These are phyloP conservation scores for Hetaerina titia DNA, from an alignment of 2,888 invertebrate species.

Conservation along the genomic window DNA sequence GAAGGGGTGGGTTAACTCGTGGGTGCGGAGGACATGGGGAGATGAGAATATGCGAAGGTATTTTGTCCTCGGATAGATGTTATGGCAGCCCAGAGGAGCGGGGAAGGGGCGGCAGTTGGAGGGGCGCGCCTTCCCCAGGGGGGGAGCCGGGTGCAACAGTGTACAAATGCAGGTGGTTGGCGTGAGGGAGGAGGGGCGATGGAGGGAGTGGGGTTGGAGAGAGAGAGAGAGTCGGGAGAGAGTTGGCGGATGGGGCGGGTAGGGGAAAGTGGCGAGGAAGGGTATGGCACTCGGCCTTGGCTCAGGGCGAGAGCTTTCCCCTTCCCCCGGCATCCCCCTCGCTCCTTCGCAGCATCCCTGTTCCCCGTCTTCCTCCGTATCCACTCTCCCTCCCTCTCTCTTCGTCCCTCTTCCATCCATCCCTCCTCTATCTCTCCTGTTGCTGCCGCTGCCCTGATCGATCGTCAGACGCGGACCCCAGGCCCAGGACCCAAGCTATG, in stretches of 20 bases:
- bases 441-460: slow-evolving; percentile 55
- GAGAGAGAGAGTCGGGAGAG: background rate
- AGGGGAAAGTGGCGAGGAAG: background rate
- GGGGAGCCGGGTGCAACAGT: slow-evolving; percentile 53
- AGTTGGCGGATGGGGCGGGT: slow-evolving; percentile 17
- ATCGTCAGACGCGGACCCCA: slow-evolving; percentile 47
- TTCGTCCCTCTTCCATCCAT: background rate
- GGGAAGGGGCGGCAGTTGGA: background rate
- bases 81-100: background rate
- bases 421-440: slow-evolving; percentile 39
- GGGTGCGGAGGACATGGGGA: background rate
- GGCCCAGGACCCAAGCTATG: slow-evolving; percentile 61
- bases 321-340: background rate
- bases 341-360: slow-evolving; percentile 25
- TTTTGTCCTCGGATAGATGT: background rate
- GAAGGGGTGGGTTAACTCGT: background rate
- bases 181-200: background rate
- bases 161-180: slow-evolving; percentile 51
- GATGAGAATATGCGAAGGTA: background rate
- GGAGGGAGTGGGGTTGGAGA: background rate
- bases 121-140: background rate
- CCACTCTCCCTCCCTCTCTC: background rate
- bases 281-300: slow-evolving; percentile 61
- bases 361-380: background rate
- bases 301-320: slow-evolving; percentile 17